These are phyloP conservation scores for Brachyalestes nurse DNA, from an alignment of 2,797 vertebrate species.

Conservation along the genomic window DNA sequence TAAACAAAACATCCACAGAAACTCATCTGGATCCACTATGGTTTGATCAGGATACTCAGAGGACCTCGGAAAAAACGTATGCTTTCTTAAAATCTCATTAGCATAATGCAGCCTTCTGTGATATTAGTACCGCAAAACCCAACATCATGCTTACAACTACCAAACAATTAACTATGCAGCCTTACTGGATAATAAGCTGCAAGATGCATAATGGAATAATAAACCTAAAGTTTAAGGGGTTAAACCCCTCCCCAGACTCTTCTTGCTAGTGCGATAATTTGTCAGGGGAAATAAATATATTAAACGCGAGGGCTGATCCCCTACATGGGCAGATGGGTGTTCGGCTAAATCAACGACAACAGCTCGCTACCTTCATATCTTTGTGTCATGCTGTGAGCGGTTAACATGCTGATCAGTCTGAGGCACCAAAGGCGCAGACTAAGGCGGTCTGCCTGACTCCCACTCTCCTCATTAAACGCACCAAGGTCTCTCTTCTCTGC, in stretches of 20 bases:
- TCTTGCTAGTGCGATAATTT: background rate
- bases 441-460: conserved; percentile 80
- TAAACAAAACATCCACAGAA: no score
- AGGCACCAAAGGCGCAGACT: conserved; percentile 80
- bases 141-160: background rate
- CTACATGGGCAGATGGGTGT: conserved; percentile 68
- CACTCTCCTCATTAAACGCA: conserved; percentile 86
- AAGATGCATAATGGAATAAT: background rate
- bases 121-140: background rate
- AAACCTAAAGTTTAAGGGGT: background rate
- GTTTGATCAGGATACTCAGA: background rate
- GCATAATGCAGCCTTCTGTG: background rate
- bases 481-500: conserved; percentile 79
- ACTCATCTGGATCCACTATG: no score
- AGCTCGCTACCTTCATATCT: conserved; percentile 81
- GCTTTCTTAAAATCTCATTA: background rate
- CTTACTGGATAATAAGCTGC: background rate
- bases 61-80: background rate
- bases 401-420: conserved; percentile 83
- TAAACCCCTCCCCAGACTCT: background rate
- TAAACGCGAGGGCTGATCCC: conserved; percentile 69
- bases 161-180: background rate
- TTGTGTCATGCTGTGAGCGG: conserved; percentile 85
- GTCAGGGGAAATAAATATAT: conserved; percentile 64
- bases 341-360: conserved; percentile 84